These are phyloP conservation scores for Andrena cerasifolii DNA, from an alignment of 1,140 invertebrate genomes.

Conservation along the genomic window DNA sequence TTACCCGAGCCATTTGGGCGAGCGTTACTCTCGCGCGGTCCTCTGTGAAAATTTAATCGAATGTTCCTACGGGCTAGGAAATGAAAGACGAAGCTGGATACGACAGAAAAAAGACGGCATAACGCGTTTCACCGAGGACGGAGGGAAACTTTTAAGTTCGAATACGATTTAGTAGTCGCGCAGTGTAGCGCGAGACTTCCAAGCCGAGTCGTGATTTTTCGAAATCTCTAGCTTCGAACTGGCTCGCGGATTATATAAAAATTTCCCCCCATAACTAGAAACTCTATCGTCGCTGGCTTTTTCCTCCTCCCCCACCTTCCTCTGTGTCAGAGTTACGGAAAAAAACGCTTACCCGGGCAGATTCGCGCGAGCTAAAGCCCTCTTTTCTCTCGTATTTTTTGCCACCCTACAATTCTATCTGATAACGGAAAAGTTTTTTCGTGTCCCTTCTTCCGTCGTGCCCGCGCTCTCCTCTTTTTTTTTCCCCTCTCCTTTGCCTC, in stretches of 20 bases:
- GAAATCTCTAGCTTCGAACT: conserved; percentile 52
- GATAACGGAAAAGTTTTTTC: conserved; percentile 59
- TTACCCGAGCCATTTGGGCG: conserved; percentile 13
- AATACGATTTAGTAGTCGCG: conserved; percentile 41
- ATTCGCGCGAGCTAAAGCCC: conserved; percentile 58
- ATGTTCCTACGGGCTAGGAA: conserved; percentile 26
- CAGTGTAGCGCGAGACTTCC: conserved; percentile 39
- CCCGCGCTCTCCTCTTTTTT: conserved; percentile 4
- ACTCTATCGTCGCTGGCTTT: conserved; percentile 26
- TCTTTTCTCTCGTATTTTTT: conserved; percentile 64
- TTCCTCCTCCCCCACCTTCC: background rate
- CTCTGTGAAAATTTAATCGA: conserved; percentile 20
- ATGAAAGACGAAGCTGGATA: conserved; percentile 33
- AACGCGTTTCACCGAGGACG: conserved; percentile 29
- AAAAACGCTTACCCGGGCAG: conserved; percentile 60
- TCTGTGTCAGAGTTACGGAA: conserved; percentile 32
- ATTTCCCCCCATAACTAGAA: conserved; percentile 63
- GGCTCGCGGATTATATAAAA: conserved; percentile 54
- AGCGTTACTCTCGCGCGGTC: conserved; percentile 21
- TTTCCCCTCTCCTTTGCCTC: background rate
- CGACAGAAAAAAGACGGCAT: background rate
- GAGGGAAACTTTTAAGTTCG: conserved; percentile 40
- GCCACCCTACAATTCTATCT: conserved; percentile 57
- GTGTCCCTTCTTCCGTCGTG: background rate
- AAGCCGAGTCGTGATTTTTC: conserved; percentile 48